Conservation (phyloP, 2,113 vertebrate genomes). For the Pseudorasbora parva region DNA sequence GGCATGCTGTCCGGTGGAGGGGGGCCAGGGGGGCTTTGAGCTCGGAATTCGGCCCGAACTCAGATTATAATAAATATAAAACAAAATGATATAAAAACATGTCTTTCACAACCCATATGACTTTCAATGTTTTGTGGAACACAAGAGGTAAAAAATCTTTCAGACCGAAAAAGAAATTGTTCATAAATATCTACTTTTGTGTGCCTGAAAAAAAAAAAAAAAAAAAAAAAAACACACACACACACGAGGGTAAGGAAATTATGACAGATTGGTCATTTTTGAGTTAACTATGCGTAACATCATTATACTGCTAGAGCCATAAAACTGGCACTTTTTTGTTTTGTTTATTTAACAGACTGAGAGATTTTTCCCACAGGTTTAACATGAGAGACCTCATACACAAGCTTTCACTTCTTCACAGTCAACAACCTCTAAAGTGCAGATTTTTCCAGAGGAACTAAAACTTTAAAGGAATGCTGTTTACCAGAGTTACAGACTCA, state of each 20-base stretch:
- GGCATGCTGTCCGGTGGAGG: too few species aligned
- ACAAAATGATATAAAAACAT: too few species aligned
- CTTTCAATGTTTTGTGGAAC: not conserved
- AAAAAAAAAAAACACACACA: not conserved
- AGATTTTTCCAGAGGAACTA: not conserved
- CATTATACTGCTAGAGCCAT: conserved; percentile 6
- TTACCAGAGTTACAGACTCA: not conserved
- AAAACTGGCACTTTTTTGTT: not conserved
- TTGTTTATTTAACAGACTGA: not conserved
- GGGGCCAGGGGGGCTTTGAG: too few species aligned
- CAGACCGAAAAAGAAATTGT: not conserved
- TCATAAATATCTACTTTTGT: not conserved
- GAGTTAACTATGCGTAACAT: not conserved
- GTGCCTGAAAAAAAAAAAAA: not conserved
- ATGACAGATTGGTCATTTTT: not conserved
- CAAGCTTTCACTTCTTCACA: conserved; percentile 11
- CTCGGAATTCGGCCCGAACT: too few species aligned
- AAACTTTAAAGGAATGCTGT: not conserved
- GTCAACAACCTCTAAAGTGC: not conserved
- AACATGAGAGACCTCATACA: not conserved
- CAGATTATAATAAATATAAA: too few species aligned
- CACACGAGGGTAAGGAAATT: not conserved
- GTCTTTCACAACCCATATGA: not conserved
- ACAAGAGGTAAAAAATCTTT: not conserved
- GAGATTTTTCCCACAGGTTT: not conserved